Percentiles rank a stretch among this genome's conserved stretches.
phyloP scores from a whole-genome alignment of 1,140 invertebrate genomes.

The Hypsibius dujardini region DNA sequence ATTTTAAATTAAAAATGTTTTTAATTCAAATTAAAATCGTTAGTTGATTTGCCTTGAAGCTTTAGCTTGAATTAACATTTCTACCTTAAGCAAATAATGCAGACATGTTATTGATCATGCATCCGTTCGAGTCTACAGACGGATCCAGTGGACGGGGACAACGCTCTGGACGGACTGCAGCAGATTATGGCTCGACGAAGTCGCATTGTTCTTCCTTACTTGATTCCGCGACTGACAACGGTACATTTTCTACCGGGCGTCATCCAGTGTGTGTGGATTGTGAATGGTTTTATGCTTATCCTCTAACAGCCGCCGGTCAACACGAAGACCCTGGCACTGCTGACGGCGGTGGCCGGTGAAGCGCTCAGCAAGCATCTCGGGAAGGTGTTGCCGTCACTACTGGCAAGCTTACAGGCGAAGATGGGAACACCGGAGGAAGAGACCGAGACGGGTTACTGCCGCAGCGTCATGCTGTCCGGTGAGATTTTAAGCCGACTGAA shows the following conservation, averaged over 20 bases:
- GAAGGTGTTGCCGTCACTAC: conserved; percentile 73
- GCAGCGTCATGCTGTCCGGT: conserved; percentile 73
- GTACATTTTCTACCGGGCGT: too few species aligned
- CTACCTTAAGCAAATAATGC: too few species aligned
- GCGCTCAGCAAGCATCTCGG: conserved; percentile 72
- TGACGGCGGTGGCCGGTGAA: conserved; percentile 79
- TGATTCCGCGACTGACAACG: conserved; percentile 53
- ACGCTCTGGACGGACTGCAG: conserved; percentile 73
- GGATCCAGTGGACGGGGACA: conserved; percentile 56
- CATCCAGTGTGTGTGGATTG: too few species aligned
- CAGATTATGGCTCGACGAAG: conserved; percentile 95
- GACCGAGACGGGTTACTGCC: conserved; percentile 73
- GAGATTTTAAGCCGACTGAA: too few species aligned
- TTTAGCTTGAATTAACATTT: too few species aligned
- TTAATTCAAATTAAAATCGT: too few species aligned
- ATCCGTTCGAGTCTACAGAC: too few species aligned
- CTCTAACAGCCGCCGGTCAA: conserved; percentile 67
- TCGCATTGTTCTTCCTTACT: conserved; percentile 76
- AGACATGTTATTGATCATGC: too few species aligned
- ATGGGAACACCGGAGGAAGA: conserved; percentile 50
- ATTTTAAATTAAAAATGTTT: too few species aligned
- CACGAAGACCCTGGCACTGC: conserved; percentile 72
- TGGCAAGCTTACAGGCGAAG: conserved; percentile 44
- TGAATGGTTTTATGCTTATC: too few species aligned
- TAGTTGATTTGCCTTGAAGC: too few species aligned